Evolutionary conservation across 2,113 vertebrate genomes (phyloP).

Genomic region (Pogona vitticeps): DNA sequence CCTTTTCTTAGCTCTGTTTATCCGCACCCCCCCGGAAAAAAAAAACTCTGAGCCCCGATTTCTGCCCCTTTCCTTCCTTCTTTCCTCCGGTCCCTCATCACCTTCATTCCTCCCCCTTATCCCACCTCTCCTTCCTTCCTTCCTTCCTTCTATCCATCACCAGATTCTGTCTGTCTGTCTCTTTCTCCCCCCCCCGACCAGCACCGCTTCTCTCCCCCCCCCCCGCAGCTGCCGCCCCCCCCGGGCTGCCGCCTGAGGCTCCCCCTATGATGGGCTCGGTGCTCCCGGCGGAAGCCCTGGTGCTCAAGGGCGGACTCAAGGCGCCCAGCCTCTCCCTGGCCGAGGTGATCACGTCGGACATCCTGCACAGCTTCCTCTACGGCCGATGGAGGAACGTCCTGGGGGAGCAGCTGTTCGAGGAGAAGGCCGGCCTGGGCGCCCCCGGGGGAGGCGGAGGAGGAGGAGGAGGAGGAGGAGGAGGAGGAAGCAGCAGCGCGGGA

Average conservation of each 20-base stretch:
- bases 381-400: conserved; percentile 96
- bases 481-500: too few species aligned
- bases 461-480: conserved; percentile 43
- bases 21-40: too few species aligned
- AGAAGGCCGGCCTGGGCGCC: conserved; percentile 64
- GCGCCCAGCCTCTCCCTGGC: conserved; percentile 85
- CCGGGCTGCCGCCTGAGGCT: neutral
- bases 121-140: neutral
- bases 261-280: conserved; percentile 91
- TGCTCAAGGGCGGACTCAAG: conserved; percentile 90
- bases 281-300: conserved; percentile 88
- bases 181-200: too few species aligned
- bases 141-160: neutral
- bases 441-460: neutral
- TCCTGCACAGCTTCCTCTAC: conserved; percentile 96
- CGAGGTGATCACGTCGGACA: conserved; percentile 96
- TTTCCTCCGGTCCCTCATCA: too few species aligned
- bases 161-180: neutral
- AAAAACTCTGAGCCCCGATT: too few species aligned
- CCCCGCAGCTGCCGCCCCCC: conserved; percentile 25
- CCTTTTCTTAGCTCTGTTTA: neutral
- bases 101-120: too few species aligned
- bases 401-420: conserved; percentile 91
- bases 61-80: too few species aligned
- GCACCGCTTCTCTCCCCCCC: conserved; percentile 28